These are phyloP conservation scores for Drosophila siamana DNA, from an alignment of 2,888 invertebrate genomes.

Conservation along the genomic window DNA sequence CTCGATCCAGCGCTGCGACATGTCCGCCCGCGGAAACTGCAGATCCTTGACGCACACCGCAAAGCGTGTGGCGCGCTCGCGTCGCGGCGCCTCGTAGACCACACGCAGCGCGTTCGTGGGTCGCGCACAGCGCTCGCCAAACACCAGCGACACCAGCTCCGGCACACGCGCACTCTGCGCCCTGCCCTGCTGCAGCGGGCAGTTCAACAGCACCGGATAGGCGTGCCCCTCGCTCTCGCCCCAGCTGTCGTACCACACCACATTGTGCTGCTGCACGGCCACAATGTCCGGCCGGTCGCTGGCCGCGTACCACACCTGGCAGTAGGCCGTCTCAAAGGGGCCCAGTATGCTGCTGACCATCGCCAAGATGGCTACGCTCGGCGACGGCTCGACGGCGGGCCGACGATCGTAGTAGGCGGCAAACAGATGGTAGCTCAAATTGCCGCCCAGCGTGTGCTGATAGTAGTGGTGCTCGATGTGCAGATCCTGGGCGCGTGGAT, in stretches of 20 bases:
- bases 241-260: slow-evolving; percentile 46
- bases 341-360: slow-evolving; percentile 37
- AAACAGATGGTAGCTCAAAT: slow-evolving; percentile 51
- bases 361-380: slow-evolving; percentile 37
- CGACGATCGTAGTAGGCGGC: slow-evolving; percentile 56
- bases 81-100: slow-evolving; percentile 20
- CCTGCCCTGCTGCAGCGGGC: not conserved
- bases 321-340: slow-evolving; percentile 16
- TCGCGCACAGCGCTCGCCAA: slow-evolving; percentile 30
- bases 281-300: slow-evolving; percentile 34
- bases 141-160: slow-evolving; percentile 59
- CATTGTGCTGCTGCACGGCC: not conserved
- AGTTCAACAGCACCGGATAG: slow-evolving; percentile 46
- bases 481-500: slow-evolving; percentile 46
- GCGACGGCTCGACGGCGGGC: not conserved
- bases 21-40: slow-evolving; percentile 94
- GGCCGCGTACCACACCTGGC: slow-evolving; percentile 60
- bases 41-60: slow-evolving; percentile 96
- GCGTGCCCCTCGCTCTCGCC: slow-evolving; percentile 4
- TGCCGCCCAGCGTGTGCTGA: slow-evolving; percentile 19
- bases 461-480: slow-evolving; percentile 22
- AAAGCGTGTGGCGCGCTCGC: slow-evolving; percentile 79
- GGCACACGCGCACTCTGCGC: slow-evolving; percentile 37
- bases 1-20: slow-evolving; percentile 93
- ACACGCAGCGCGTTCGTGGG: slow-evolving; percentile 78